These are phyloP conservation scores for Esperia sulphurella DNA, from an alignment of 2,888 invertebrate species.

Conservation along the genomic window DNA sequence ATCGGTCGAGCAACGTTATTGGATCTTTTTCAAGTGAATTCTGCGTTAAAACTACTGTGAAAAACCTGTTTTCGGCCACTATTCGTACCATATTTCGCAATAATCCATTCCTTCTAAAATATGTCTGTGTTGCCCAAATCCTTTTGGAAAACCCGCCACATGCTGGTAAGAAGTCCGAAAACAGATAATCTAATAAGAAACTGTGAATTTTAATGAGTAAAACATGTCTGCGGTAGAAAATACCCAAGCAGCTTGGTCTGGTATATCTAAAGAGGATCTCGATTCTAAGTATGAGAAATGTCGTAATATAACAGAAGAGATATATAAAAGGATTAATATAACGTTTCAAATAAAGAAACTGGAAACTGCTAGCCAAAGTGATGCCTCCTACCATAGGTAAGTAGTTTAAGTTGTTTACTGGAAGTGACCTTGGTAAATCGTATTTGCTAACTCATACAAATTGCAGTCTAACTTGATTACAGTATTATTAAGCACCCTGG, in stretches of 20 bases:
- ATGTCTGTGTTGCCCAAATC: conserved; percentile 45
- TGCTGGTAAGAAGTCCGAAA: conserved; percentile 28
- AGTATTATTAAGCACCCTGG: no score
- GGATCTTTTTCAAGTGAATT: background rate
- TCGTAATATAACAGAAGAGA: conserved; percentile 69
- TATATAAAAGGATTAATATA: conserved; percentile 71
- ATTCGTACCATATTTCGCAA: conserved; percentile 27
- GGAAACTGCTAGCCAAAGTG: conserved; percentile 53
- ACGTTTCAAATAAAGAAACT: conserved; percentile 71
- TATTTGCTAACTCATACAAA: no score
- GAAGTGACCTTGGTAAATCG: no score
- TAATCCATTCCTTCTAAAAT: conserved; percentile 21
- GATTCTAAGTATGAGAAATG: conserved; percentile 68
- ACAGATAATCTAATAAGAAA: conserved; percentile 8
- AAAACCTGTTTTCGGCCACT: conserved; percentile 3
- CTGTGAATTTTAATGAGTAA: background rate
- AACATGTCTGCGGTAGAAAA: conserved; percentile 55
- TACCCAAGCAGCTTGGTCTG: conserved; percentile 39
- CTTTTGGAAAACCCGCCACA: conserved; percentile 27
- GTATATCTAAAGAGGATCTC: conserved; percentile 35
- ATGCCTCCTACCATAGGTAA: conserved; percentile 61
- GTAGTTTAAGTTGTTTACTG: background rate
- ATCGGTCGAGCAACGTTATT: conserved; percentile 8
- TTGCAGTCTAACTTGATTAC: no score
- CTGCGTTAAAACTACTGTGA: background rate